These are phyloP conservation scores for Pogonomyrmex californicus DNA, from an alignment of 1,140 invertebrate genomes.

Conservation along the genomic window DNA sequence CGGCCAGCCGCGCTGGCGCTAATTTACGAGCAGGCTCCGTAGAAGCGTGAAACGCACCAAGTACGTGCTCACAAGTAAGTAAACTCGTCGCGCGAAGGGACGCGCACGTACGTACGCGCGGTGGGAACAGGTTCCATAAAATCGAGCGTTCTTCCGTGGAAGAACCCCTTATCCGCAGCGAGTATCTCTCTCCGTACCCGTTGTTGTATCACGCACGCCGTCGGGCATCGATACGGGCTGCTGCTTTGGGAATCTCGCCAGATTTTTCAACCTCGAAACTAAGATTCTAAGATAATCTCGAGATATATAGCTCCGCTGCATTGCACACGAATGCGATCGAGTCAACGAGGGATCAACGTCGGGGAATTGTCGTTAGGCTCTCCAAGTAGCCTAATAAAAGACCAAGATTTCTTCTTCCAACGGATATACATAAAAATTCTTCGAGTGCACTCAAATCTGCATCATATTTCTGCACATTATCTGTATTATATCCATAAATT, in stretches of 20 bases:
- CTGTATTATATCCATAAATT: not conserved
- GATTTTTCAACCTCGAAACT: not conserved
- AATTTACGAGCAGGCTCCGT: constrained; percentile 81
- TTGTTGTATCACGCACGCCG: not conserved
- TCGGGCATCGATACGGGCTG: not conserved
- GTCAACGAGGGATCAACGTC: not conserved
- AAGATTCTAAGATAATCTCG: constrained; percentile 25
- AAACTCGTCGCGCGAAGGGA: constrained; percentile 78
- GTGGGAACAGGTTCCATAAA: constrained; percentile 86
- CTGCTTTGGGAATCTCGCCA: constrained; percentile 31
- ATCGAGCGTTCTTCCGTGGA: constrained; percentile 85
- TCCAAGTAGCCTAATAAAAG: not conserved
- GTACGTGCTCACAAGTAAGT: constrained; percentile 69
- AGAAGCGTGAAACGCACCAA: constrained; percentile 79
- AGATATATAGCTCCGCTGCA: not conserved
- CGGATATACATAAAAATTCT: not conserved
- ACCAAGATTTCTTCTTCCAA: not conserved
- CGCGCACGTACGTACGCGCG: not conserved
- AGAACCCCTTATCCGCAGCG: constrained; percentile 77
- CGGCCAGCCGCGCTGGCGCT: constrained; percentile 70
- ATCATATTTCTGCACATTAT: not conserved
- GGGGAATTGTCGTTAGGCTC: not conserved
- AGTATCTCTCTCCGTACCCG: constrained; percentile 67
- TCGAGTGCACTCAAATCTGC: too few species aligned
- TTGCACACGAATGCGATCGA: not conserved